Evolutionary conservation across 53 echinoderm and acorn worm genomes (phyloP).

Genomic region (Holothuria scabra): DNA sequence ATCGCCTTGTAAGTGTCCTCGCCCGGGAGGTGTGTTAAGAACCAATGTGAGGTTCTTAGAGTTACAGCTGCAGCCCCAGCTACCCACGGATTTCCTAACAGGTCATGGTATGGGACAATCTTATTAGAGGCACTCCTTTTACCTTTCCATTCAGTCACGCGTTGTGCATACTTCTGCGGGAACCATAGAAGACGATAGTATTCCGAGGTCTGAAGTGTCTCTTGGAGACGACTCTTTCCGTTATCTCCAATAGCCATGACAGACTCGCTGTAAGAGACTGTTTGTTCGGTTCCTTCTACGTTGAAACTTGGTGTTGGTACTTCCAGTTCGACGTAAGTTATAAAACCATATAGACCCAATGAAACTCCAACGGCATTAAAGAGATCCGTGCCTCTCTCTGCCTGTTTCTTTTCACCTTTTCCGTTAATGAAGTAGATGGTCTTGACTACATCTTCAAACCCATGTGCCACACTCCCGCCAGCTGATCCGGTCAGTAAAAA

Average conservation of each 20-base stretch:
- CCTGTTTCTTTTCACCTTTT: slow-evolving; percentile 1
- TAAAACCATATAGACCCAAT: slow-evolving; percentile 38
- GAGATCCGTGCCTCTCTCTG: slow-evolving; percentile 17
- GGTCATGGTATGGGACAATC: not conserved
- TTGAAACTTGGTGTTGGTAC: slow-evolving; percentile 32
- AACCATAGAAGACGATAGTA: slow-evolving; percentile 21
- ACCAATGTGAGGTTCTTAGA: not conserved
- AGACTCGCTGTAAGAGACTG: slow-evolving; percentile 13
- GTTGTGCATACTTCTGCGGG: slow-evolving; percentile 36
- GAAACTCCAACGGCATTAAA: slow-evolving; percentile 47
- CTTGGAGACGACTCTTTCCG: not conserved
- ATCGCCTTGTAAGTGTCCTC: slow-evolving; percentile 19
- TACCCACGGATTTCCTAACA: not conserved
- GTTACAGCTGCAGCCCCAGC: slow-evolving; percentile 10
- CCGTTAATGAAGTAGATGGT: slow-evolving; percentile 41
- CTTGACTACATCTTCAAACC: slow-evolving; percentile 37
- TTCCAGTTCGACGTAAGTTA: slow-evolving; percentile 28
- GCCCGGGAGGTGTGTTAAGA: not conserved
- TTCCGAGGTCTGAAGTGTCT: slow-evolving; percentile 9
- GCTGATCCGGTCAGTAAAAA: slow-evolving; percentile 36
- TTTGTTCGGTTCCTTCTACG: slow-evolving; percentile 30
- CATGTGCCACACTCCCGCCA: slow-evolving; percentile 38
- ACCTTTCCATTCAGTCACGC: slow-evolving; percentile 40
- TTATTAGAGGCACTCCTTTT: not conserved
- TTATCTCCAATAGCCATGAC: not conserved